Evolutionary conservation across 2,888 invertebrate species (phyloP), one percentile per base, ranked within the genome.

Genomic region (Chymomyza fuscimana): DNA sequence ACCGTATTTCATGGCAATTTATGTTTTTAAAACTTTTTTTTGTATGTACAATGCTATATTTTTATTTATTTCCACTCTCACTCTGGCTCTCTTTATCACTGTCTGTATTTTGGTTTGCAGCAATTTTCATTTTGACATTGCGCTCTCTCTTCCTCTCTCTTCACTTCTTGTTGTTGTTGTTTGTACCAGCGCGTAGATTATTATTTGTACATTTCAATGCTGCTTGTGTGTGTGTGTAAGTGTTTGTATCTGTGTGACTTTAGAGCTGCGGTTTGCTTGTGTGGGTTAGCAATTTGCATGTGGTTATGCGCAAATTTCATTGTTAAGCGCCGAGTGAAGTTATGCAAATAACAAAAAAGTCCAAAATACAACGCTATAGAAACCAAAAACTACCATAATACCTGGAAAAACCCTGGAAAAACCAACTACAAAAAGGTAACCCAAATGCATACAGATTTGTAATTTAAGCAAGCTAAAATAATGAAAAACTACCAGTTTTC

Each of bases 291-390:
- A 84, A 84, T 86, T 84, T 84, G 82, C 86, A 84, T 86, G 86
- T 86, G 82, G 85, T 86, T 85, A 86, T 81, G 85, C 86, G 86
- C 81, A 86, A 86, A 85, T 85, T 85, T 85, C 78, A 85, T 86
- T 86, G 85, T 82, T 86, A 85, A 84, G 86, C 87, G 82, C 79
- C 58, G 67, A 66, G 73, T 67, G 22, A 78, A 74, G 73, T 76
- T 70, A 59, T 81, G 80, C 84, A 71, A 78, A 78, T 29, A 74
- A 66, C 72, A 73, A 72, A 58, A 62, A 25, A 56, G 70, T 65
- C 62, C 59, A 25, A 19, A 58, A 67, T 63, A 70, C 63, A 22
- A 64, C 32, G 52, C 62, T 54, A 19, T 59, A 69, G 63, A 64
- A 61, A 32, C 60, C 51, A 56, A 58, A 52, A 32, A 54, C 62